Evolutionary conservation across 2,113 vertebrate genomes (phyloP).

Genomic region (Tachycineta bicolor): DNA sequence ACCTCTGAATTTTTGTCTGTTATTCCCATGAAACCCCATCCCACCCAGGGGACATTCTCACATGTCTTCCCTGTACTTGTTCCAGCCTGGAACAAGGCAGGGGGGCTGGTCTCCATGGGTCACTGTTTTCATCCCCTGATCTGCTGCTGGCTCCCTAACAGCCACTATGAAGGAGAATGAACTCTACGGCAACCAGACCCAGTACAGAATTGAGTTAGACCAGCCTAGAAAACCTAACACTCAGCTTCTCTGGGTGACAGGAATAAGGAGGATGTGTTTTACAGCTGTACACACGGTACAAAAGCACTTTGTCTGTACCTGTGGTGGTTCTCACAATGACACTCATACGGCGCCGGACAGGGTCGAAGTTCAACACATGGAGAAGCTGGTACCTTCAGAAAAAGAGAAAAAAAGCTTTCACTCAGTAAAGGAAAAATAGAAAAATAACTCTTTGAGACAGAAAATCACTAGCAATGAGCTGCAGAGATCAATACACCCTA

Average conservation of each 20-base stretch:
- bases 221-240: not conserved
- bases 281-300: not conserved
- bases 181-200: not conserved
- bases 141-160: not conserved
- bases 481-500: slow-evolving; percentile 1
- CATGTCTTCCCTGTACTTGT: not conserved
- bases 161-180: not conserved
- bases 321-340: slow-evolving; percentile 86
- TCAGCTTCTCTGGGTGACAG: not conserved
- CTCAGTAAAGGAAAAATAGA: not conserved
- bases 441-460: not conserved
- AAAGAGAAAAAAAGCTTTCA: not conserved
- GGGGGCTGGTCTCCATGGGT: not conserved
- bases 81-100: not conserved
- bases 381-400: slow-evolving; percentile 88
- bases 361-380: slow-evolving; percentile 93
- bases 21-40: not conserved
- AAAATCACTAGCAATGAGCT: not conserved
- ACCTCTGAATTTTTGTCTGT: not conserved
- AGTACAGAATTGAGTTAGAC: not conserved
- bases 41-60: not conserved
- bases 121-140: not conserved
- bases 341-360: slow-evolving; percentile 94
- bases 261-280: not conserved
- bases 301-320: slow-evolving; percentile 67